Percentiles rank a stretch among this genome's conserved stretches.
These are phyloP conservation scores for Pristis pectinata DNA, from an alignment of 2,797 vertebrate species.

Conservation along the genomic window DNA sequence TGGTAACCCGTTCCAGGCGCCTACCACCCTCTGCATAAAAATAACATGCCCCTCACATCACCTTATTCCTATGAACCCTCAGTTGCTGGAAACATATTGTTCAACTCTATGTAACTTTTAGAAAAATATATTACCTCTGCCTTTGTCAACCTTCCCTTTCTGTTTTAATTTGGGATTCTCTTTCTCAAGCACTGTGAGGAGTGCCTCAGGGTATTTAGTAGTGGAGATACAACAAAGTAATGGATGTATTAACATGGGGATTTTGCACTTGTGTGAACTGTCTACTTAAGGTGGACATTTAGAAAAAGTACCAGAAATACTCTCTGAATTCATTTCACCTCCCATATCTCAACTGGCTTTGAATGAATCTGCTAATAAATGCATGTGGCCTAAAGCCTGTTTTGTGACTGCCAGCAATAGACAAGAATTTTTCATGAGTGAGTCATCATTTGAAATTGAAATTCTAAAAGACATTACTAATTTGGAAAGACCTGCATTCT, in stretches of 20 bases:
- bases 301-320: background rate
- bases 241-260: too few species aligned
- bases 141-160: too few species aligned
- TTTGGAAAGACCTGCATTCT: background rate
- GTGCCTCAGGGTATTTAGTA: too few species aligned
- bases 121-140: too few species aligned
- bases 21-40: too few species aligned
- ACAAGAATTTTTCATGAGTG: background rate
- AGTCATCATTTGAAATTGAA: background rate
- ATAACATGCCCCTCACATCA: too few species aligned
- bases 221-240: too few species aligned
- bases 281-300: background rate
- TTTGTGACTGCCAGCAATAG: background rate
- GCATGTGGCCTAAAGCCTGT: background rate
- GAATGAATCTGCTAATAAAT: background rate
- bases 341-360: background rate
- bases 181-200: too few species aligned
- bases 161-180: too few species aligned
- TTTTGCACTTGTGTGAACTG: background rate
- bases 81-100: background rate
- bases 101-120: too few species aligned
- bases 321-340: background rate
- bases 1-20: too few species aligned
- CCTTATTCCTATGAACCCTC: background rate
- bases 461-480: background rate